Evolutionary conservation across 2,888 invertebrate genomes (phyloP), one percentile per base, ranked within the genome.

Genomic region (Agrotis clavis): DNA sequence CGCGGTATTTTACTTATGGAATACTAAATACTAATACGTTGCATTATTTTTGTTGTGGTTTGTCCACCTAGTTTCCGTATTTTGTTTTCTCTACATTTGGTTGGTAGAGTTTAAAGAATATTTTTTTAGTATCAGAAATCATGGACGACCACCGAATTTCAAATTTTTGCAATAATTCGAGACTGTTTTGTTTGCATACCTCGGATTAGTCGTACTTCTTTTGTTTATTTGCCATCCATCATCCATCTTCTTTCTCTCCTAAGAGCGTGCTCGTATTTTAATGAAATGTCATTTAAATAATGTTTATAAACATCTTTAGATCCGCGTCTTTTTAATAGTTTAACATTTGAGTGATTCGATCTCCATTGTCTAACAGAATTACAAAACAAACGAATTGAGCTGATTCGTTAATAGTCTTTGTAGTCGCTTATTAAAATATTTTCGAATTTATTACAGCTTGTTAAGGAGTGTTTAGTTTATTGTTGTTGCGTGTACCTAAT

Each of bases 21-120:
- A 94, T 94, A 93, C 91, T 91, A 92, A 91, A 94, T 94, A 93
- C 91, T 91, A 92, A 94, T 92, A 90, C 83, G 87, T 84, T 89
- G 89, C 86, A 88, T 90, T 89, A 90, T 91, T 76, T 90, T 90
- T 90, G 88, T 89, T 89, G 88, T 88, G 88, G 84, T 84, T 76
- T 71, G 67, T 88, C 87, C 79, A 85, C 76, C 83, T 83, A 73
- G 81, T 71, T 79, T 86, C 79, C 86, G 89, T 90, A 88, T 86
- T 87, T 74, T 74, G 73, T 66, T 77, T 79, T 72, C 65, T 41
- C 6, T 45, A 74, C 56, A 35, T 74, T 67, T 25, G 69, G 67
- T 75, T 77, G 67, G 54, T 53, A 53, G n/a, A 13, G 11, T 54
- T 47, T 25, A 50, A n/a, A 0, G 11, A 64, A 45, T 57, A 65